A percentile compares a stretch with the other conserved stretches of the same genome.
These are phyloP conservation scores for Prunella fulvescens DNA, from an alignment of 2,113 vertebrate species.

Conservation along the genomic window DNA sequence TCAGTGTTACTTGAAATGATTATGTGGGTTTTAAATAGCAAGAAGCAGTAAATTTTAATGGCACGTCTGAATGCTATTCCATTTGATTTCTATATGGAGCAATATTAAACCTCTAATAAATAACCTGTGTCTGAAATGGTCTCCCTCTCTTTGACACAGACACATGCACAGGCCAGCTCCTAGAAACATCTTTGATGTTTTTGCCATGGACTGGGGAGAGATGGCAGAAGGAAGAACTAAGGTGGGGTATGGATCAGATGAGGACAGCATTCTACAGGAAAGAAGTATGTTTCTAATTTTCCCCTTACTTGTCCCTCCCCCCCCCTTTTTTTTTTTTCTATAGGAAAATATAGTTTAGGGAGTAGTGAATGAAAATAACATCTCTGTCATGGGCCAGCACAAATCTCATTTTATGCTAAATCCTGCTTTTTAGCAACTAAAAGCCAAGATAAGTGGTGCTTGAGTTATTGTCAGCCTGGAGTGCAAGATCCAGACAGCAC, in stretches of 20 bases:
- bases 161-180: not conserved
- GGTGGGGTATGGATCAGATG: not conserved
- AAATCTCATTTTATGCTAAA: not conserved
- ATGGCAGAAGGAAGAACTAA: not conserved
- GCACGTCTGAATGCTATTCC: not conserved
- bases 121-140: not conserved
- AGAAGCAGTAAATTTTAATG: slow-evolving; percentile 42
- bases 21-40: slow-evolving; percentile 65
- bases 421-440: not conserved
- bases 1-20: slow-evolving; percentile 64
- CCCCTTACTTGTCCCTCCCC: not conserved
- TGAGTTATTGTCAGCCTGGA: not conserved
- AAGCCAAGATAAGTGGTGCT: not conserved
- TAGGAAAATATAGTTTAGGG: not conserved
- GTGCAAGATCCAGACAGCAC: not conserved
- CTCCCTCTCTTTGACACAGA: not conserved
- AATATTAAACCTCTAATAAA: slow-evolving; percentile 21
- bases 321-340: not conserved
- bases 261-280: not conserved
- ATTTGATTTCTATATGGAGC: slow-evolving; percentile 26
- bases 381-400: not conserved
- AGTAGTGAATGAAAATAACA: not conserved
- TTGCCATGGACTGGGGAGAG: not conserved
- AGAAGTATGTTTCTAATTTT: not conserved
- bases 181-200: not conserved